phyloP scores from a whole-genome alignment of 2,888 invertebrate genomes.

The Dysmachus trigonus region DNA sequence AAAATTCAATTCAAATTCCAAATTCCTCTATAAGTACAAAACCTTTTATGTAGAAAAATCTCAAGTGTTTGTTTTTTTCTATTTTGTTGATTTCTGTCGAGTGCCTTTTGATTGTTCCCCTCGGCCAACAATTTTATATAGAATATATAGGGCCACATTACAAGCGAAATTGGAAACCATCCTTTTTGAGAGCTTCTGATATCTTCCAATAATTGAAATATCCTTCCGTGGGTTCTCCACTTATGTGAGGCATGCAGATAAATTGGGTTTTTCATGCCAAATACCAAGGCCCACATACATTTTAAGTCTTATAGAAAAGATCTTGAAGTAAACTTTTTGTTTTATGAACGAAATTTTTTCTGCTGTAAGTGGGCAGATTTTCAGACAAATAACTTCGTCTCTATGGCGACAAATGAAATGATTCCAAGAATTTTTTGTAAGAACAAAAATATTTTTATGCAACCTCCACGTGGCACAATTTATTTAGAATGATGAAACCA shows the following conservation, averaged over 20 bases:
- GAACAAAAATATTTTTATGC: background rate
- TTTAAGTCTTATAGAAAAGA: background rate
- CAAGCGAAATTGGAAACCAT: background rate
- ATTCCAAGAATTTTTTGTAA: background rate
- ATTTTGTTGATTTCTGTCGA: background rate
- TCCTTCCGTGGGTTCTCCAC: background rate
- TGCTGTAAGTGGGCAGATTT: background rate
- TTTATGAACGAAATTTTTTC: background rate
- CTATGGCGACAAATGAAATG: background rate
- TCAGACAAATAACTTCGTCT: background rate
- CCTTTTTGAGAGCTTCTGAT: background rate
- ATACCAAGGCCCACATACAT: background rate
- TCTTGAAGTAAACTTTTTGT: background rate
- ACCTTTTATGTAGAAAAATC: background rate
- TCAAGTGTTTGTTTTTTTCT: background rate
- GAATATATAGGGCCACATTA: background rate
- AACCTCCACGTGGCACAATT: background rate
- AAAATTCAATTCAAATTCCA: too few relatives aligned
- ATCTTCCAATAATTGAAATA: background rate
- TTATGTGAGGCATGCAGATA: background rate
- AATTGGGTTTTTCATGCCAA: background rate
- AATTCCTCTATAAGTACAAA: background rate
- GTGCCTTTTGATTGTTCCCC: background rate
- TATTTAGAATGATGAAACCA: background rate
- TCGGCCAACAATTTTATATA: background rate